Evolutionary conservation across 1,140 invertebrate genomes (phyloP).

Genomic region (Apis dorsata): DNA sequence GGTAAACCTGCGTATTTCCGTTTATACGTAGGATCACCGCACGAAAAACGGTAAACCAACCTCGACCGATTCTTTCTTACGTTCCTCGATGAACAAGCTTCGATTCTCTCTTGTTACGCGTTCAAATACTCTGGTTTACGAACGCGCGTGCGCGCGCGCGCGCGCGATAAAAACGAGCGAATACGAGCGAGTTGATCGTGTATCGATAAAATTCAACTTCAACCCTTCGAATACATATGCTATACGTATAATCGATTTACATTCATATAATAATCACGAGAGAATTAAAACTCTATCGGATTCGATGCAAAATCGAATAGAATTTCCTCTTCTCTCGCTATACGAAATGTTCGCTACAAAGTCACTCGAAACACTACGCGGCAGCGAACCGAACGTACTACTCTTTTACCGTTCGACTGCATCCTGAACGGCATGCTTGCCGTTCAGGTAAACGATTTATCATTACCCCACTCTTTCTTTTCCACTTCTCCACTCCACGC

Average conservation of each 20-base stretch:
- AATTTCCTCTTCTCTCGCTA: background rate
- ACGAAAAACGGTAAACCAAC: conserved; percentile 6
- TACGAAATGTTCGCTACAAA: conserved; percentile 65
- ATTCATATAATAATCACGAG: background rate
- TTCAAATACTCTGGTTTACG: background rate
- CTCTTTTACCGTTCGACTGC: conserved; percentile 27
- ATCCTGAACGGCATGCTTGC: conserved; percentile 43
- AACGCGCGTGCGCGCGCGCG: conserved; percentile 4
- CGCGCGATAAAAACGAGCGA: background rate
- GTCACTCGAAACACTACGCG: conserved; percentile 72
- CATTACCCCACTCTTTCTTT: conserved; percentile 69
- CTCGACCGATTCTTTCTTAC: background rate
- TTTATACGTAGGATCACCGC: background rate
- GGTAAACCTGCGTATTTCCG: background rate
- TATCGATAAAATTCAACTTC: background rate
- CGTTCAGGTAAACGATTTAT: conserved; percentile 78
- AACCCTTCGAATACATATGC: background rate
- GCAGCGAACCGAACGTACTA: conserved; percentile 25
- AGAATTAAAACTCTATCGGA: background rate
- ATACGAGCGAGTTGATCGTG: background rate
- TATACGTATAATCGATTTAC: background rate
- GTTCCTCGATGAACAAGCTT: background rate
- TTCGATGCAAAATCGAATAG: background rate
- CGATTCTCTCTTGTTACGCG: no score
- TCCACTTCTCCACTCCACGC: conserved; percentile 47